phyloP scores from a whole-genome alignment of 2,113 vertebrate genomes.

The Anoura caudifer region DNA sequence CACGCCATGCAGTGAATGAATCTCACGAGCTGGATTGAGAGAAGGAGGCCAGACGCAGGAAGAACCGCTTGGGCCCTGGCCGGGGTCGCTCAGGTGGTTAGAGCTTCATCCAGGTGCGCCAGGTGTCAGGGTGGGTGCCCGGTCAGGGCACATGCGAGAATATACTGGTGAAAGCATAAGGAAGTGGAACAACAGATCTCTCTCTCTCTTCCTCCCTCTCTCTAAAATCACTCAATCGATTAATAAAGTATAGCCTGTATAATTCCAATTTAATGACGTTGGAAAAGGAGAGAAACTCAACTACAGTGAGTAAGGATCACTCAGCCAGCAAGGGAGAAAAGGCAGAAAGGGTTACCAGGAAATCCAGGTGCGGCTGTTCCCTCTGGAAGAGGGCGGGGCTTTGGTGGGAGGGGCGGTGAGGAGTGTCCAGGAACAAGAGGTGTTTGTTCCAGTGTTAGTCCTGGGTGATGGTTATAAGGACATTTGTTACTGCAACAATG shows the following conservation, averaged over 20 bases:
- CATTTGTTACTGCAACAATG: neutral
- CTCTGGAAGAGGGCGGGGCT: neutral
- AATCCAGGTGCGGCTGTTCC: accelerated
- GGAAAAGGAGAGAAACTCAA: neutral
- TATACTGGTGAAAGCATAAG: too few species aligned
- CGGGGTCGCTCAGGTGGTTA: too few species aligned
- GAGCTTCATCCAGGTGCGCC: too few species aligned
- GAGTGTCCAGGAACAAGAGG: too few species aligned
- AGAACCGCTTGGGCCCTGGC: too few species aligned
- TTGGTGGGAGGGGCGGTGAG: neutral
- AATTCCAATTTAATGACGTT: neutral
- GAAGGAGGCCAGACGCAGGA: too few species aligned
- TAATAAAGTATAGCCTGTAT: neutral
- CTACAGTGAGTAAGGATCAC: neutral
- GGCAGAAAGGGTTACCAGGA: neutral
- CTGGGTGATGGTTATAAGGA: neutral
- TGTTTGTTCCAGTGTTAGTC: neutral
- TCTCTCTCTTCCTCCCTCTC: too few species aligned
- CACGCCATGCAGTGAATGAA: accelerated
- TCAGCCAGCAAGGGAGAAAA: neutral
- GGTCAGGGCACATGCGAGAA: too few species aligned
- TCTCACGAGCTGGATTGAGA: neutral
- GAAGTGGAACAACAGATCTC: too few species aligned
- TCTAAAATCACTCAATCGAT: too few species aligned
- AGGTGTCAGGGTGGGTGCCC: too few species aligned